Evolutionary conservation across 2,888 invertebrate species (phyloP).

Genomic region (Oligia strigilis): DNA sequence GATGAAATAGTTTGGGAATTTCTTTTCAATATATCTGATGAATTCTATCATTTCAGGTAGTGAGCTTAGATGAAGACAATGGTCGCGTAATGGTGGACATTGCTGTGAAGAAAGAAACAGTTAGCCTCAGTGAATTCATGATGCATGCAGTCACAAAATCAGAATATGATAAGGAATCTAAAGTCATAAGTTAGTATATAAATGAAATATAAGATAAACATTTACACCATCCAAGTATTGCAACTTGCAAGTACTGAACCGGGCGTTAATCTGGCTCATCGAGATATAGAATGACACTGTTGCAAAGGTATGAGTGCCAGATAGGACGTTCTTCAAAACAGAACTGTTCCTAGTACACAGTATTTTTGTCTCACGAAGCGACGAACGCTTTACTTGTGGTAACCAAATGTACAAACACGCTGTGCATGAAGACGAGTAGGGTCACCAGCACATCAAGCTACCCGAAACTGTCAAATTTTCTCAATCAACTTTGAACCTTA

Average conservation of each 20-base stretch:
- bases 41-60: conserved; percentile 87
- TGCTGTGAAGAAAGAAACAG: conserved; percentile 92
- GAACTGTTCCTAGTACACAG: neutral
- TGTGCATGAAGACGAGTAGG: neutral
- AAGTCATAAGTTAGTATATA: conserved; percentile 95
- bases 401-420: neutral
- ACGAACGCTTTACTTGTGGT: neutral
- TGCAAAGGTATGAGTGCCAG: neutral
- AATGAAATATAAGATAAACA: neutral
- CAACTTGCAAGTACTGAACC: conserved; percentile 17
- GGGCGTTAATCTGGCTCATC: neutral
- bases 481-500: no score
- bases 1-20: neutral
- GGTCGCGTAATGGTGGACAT: conserved; percentile 95
- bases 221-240: conserved; percentile 61
- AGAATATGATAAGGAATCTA: conserved; percentile 95
- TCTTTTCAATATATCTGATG: neutral
- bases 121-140: conserved; percentile 94
- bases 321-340: neutral
- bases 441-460: neutral
- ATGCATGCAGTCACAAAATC: conserved; percentile 94
- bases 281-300: no score
- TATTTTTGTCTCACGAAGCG: neutral
- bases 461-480: no score
- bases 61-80: conserved; percentile 95